A percentile compares a stretch with the other conserved stretches of the same genome.
Conservation (phyloP, 2,888 invertebrate species). For the Dione vanillae region DNA sequence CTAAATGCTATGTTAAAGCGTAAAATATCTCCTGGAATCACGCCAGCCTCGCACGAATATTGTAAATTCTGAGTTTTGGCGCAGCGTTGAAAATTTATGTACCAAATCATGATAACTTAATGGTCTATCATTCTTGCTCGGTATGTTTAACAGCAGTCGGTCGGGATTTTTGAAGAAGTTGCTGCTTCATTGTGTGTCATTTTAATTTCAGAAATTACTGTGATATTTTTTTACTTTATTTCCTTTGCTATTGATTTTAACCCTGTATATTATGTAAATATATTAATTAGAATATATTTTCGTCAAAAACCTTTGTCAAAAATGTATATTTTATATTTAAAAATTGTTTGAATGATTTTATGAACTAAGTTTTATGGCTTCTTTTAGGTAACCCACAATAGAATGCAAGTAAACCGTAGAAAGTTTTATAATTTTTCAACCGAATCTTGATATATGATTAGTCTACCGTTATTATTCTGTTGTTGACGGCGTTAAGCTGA, state of each 20-base stretch:
- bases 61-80: slow-evolving; percentile 45
- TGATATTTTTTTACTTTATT: neutral
- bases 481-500: no score
- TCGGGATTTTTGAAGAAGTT: slow-evolving; percentile 5
- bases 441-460: no score
- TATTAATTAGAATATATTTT: no score
- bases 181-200: neutral
- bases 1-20: slow-evolving; percentile 33
- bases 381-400: no score
- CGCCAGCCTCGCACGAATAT: slow-evolving; percentile 42
- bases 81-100: slow-evolving; percentile 45
- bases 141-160: slow-evolving; percentile 25
- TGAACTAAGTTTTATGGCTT: no score
- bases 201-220: neutral
- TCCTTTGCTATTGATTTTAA: neutral
- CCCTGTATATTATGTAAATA: no score
- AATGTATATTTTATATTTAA: no score
- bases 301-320: no score
- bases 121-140: slow-evolving; percentile 39
- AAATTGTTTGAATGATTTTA: no score
- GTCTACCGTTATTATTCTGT: no score
- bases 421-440: no score
- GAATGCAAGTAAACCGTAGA: no score
- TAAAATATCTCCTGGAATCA: slow-evolving; percentile 36
- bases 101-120: slow-evolving; percentile 44